These are phyloP conservation scores for Loris lydekkerianus DNA, from an alignment of 2,797 vertebrate species.

Conservation along the genomic window DNA sequence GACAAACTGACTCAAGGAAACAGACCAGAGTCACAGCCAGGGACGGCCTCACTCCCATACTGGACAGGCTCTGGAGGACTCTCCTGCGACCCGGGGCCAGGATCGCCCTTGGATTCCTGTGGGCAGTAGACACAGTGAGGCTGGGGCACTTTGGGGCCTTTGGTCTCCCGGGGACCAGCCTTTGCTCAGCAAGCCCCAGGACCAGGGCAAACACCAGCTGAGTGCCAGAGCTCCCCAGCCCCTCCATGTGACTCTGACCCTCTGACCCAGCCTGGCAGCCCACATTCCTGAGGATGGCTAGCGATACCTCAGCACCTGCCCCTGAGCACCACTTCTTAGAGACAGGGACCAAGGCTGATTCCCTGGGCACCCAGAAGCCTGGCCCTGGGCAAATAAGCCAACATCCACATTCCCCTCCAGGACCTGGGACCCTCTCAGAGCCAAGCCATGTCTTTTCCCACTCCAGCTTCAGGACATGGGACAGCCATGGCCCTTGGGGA, in stretches of 20 bases:
- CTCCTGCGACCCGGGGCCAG: not conserved
- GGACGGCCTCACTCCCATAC: not conserved
- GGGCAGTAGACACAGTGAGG: not conserved
- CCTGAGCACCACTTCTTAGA: too few relatives aligned
- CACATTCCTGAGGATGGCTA: not conserved
- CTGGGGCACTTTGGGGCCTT: not conserved
- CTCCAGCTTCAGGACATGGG: not conserved
- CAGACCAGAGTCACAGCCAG: not conserved
- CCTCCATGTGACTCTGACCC: not conserved
- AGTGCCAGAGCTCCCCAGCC: not conserved
- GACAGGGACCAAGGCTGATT: not conserved
- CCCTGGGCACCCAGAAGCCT: not conserved
- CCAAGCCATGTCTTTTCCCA: not conserved
- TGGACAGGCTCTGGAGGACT: not conserved
- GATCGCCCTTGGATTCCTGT: too few relatives aligned
- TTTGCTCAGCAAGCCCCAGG: not conserved
- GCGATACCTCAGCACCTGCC: not conserved
- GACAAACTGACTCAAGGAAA: not conserved
- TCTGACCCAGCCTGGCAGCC: not conserved
- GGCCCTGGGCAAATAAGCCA: not conserved
- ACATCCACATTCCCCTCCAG: not conserved
- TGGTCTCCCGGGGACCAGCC: rapidly evolving
- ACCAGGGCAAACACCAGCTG: not conserved
- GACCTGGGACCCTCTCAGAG: not conserved
- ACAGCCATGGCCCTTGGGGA: rapidly evolving